phyloP scores from a whole-genome alignment of 2,888 invertebrate genomes.

The Stenodema calcarata region DNA sequence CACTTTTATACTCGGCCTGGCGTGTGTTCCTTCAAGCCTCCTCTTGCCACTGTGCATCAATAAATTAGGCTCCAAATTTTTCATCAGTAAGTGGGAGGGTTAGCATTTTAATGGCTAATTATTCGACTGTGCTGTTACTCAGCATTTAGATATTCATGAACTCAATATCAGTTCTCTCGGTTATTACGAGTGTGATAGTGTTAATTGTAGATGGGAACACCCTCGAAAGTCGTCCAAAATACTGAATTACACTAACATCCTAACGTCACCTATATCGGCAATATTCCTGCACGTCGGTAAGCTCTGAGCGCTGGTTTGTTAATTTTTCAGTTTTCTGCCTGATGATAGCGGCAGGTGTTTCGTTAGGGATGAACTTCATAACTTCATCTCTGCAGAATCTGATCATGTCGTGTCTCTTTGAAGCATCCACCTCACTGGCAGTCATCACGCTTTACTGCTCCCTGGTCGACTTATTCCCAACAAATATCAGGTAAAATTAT shows the following conservation, averaged over 20 bases:
- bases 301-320: too few species aligned
- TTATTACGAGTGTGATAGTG: too few species aligned
- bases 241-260: too few species aligned
- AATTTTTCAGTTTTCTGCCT: conserved; percentile 76
- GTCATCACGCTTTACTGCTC: conserved; percentile 82
- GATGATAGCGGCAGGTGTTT: conserved; percentile 74
- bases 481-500: conserved; percentile 83
- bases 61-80: conserved; percentile 80
- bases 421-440: conserved; percentile 79
- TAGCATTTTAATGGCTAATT: neutral
- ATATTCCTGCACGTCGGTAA: too few species aligned
- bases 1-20: conserved; percentile 79
- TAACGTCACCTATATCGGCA: too few species aligned
- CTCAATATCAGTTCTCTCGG: too few species aligned
- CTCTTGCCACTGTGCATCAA: conserved; percentile 81
- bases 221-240: too few species aligned
- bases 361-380: conserved; percentile 78
- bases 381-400: conserved; percentile 74
- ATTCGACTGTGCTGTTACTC: too few species aligned
- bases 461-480: conserved; percentile 82
- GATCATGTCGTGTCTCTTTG: conserved; percentile 78
- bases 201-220: too few species aligned
- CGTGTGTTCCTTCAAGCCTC: conserved; percentile 80
- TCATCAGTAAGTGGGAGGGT: conserved; percentile 69
- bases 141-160: too few species aligned